phyloP scores from a whole-genome alignment of 2,113 vertebrate genomes.

The Hippocampus abdominalis region DNA sequence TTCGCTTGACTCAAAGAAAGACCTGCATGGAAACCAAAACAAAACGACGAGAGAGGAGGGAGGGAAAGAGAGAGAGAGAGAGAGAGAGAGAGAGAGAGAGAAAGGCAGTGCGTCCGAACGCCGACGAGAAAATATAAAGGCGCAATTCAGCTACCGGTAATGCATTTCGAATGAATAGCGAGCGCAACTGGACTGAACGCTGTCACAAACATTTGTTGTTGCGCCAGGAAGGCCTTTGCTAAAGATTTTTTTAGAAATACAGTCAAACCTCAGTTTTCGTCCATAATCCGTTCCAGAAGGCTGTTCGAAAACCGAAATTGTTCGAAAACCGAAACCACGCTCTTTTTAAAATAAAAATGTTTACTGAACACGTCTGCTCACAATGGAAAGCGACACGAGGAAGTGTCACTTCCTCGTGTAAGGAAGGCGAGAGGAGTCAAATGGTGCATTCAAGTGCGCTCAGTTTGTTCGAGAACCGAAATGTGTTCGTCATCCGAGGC shows the following conservation, averaged over 20 bases:
- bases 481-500: no score
- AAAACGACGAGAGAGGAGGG: neutral
- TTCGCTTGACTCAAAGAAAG: conserved; percentile 20
- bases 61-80: neutral
- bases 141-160: conserved; percentile 78
- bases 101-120: conserved; percentile 14
- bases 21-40: conserved; percentile 35
- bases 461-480: no score
- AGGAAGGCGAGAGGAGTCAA: no score
- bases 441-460: no score
- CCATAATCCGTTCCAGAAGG: no score
- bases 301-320: no score
- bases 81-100: conserved; percentile 19
- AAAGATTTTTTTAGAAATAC: conserved; percentile 94
- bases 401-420: no score
- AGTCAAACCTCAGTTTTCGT: no score
- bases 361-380: no score
- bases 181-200: conserved; percentile 87
- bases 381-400: no score
- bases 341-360: no score
- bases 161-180: conserved; percentile 86
- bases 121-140: conserved; percentile 65
- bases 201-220: conserved; percentile 84
- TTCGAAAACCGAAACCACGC: no score
- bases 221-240: conserved; percentile 85